A percentile compares a stretch with the other conserved stretches of the same genome.
Conservation (phyloP, 2,888 invertebrate species). For the Lymantria monacha region DNA sequence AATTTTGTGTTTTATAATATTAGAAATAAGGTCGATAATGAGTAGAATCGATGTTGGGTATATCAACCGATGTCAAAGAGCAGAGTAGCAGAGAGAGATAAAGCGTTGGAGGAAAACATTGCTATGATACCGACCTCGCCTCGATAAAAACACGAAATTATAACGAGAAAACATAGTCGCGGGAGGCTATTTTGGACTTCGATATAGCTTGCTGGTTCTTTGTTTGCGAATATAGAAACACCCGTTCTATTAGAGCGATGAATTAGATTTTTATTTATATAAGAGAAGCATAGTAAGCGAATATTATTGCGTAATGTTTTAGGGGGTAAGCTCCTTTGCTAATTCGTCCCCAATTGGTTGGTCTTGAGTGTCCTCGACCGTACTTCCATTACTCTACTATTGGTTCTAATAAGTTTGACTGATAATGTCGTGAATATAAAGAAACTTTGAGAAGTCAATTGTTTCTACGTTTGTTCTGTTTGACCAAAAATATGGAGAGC, state of each 20-base stretch:
- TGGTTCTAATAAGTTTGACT: conserved; percentile 16
- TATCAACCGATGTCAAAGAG: conserved; percentile 78
- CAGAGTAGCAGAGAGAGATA: conserved; percentile 68
- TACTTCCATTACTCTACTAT: background rate
- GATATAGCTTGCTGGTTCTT: conserved; percentile 37
- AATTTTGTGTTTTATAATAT: conserved; percentile 43
- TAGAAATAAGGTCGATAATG: conserved; percentile 52
- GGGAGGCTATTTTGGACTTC: conserved; percentile 38
- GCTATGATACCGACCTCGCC: conserved; percentile 39
- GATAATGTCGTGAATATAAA: conserved; percentile 10
- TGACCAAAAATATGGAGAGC: no score
- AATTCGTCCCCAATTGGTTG: conserved; percentile 28
- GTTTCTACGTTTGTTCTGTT: conserved; percentile 1
- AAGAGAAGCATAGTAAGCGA: conserved; percentile 27
- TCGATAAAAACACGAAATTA: conserved; percentile 50
- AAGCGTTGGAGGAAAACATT: conserved; percentile 72
- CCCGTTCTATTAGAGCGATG: conserved; percentile 36
- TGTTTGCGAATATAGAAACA: conserved; percentile 27
- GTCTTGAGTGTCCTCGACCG: conserved; percentile 21
- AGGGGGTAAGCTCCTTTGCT: conserved; percentile 26
- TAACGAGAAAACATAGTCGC: conserved; percentile 41
- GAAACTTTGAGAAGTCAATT: conserved; percentile 4
- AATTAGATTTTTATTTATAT: conserved; percentile 35
- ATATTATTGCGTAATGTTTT: conserved; percentile 22
- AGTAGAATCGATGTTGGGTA: conserved; percentile 44